Conservation (phyloP, 2,113 vertebrate genomes). For the Guaruba guarouba region DNA sequence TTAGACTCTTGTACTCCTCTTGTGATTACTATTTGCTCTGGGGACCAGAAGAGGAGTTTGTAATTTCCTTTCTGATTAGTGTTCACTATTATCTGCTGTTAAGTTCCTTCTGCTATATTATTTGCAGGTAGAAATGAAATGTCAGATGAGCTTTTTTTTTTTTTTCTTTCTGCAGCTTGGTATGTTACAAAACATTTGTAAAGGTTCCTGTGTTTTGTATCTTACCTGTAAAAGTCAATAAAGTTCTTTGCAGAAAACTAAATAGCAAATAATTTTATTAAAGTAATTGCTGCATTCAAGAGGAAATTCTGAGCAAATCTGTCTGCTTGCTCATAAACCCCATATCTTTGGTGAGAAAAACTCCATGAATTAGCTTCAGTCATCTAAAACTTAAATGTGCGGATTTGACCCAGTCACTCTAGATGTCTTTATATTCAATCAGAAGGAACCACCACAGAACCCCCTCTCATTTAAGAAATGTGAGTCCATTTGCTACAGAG, state of each 20-base stretch:
- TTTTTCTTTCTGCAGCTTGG: neutral
- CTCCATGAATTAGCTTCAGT: neutral
- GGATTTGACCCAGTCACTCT: neutral
- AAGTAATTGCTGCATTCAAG: neutral
- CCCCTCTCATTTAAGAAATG: neutral
- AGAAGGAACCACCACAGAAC: neutral
- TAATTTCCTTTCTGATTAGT: neutral
- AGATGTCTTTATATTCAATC: neutral
- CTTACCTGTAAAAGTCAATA: neutral
- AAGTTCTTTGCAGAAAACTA: neutral
- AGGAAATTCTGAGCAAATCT: neutral
- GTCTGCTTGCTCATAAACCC: neutral
- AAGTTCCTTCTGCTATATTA: neutral
- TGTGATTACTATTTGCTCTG: neutral
- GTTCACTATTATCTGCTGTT: neutral
- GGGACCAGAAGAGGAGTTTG: neutral
- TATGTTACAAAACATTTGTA: neutral
- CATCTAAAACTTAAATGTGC: neutral
- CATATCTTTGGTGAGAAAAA: neutral
- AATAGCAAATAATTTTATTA: neutral
- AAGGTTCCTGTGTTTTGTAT: neutral
- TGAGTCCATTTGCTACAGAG: neutral
- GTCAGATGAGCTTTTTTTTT: neutral
- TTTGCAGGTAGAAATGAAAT: constrained; percentile 7
- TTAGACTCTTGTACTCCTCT: neutral